A percentile compares a stretch with the other conserved stretches of the same genome.
Evolutionary conservation across 1,140 invertebrate species (phyloP).

Genomic region (Lethrus apterus): DNA sequence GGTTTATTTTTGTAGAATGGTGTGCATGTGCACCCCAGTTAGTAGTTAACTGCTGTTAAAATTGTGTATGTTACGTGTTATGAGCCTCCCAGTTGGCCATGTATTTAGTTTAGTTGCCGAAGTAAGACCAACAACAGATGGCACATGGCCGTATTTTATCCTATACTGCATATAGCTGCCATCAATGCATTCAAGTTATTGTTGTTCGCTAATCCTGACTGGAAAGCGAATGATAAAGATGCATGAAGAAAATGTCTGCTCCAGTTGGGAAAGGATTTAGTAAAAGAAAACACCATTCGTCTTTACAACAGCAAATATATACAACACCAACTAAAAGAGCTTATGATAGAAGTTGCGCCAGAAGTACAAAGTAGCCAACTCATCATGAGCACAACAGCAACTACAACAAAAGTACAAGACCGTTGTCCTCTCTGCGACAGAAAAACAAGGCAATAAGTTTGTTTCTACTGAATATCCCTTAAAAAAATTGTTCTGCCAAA

Average conservation of each 20-base stretch:
- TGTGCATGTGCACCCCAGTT: too few relatives aligned
- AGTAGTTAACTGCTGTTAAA: too few relatives aligned
- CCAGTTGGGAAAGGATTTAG: background rate
- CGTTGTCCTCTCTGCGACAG: background rate
- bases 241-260: background rate
- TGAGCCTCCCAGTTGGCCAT: too few relatives aligned
- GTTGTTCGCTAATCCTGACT: background rate
- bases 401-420: background rate
- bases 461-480: too few relatives aligned
- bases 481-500: background rate
- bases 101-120: too few relatives aligned
- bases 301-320: too few relatives aligned
- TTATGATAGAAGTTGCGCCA: background rate
- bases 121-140: too few relatives aligned
- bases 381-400: background rate
- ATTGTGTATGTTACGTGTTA: too few relatives aligned
- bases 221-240: background rate
- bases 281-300: constrained; percentile 1
- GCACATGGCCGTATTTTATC: too few relatives aligned
- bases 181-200: background rate
- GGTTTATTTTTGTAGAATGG: too few relatives aligned
- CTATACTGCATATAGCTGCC: background rate
- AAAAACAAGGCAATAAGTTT: background rate
- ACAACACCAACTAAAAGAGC: too few relatives aligned
- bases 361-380: background rate